Evolutionary conservation across 2,888 invertebrate genomes (phyloP).

Genomic region (Nineta flava): DNA sequence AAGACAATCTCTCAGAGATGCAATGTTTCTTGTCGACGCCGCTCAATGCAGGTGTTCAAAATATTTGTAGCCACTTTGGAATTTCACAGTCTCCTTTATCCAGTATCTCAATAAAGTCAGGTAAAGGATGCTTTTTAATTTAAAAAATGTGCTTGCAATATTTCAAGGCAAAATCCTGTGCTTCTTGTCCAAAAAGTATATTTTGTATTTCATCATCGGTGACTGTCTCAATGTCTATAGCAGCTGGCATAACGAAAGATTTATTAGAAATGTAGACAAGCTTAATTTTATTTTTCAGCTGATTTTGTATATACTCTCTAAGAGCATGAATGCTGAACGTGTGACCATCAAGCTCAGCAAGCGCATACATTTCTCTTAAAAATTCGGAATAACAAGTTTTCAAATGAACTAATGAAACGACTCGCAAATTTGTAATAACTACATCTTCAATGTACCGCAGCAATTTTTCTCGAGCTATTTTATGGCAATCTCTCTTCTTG

Average conservation of each 20-base stretch:
- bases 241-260: not conserved
- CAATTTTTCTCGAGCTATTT: too few species aligned
- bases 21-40: slow-evolving; percentile 10
- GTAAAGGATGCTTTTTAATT: slow-evolving; percentile 12
- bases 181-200: slow-evolving; percentile 13
- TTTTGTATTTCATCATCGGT: slow-evolving; percentile 11
- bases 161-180: slow-evolving; percentile 12
- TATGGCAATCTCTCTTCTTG: too few species aligned
- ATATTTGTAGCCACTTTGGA: slow-evolving; percentile 13
- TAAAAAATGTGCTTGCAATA: slow-evolving; percentile 10
- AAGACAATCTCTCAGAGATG: not conserved
- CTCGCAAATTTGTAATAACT: too few species aligned
- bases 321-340: too few species aligned
- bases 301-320: not conserved
- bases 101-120: slow-evolving; percentile 12
- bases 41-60: slow-evolving; percentile 13
- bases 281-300: not conserved
- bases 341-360: too few species aligned
- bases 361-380: too few species aligned
- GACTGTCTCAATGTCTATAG: slow-evolving; percentile 10
- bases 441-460: too few species aligned
- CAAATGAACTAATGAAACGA: too few species aligned
- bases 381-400: too few species aligned
- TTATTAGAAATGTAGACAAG: not conserved
- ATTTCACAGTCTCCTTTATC: slow-evolving; percentile 14